Percentiles rank a stretch among this genome's conserved stretches.
These are phyloP conservation scores for Peromyscus eremicus DNA, from an alignment of 2,797 vertebrate genomes.

Conservation along the genomic window DNA sequence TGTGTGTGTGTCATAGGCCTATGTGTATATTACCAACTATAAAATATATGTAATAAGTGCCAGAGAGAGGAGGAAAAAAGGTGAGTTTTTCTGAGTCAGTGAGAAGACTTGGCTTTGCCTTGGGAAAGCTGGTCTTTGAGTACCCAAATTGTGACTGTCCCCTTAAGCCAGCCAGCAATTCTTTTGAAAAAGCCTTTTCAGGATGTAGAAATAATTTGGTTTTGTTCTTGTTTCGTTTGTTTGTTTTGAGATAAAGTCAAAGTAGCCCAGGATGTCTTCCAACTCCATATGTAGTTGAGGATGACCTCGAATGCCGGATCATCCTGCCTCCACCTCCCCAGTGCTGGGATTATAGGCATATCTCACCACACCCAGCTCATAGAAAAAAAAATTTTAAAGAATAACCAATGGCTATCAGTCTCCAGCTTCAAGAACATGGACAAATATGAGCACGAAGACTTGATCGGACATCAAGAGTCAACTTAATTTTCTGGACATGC, in stretches of 20 bases:
- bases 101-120: conserved; percentile 51
- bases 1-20: conserved; percentile 72
- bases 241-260: neutral
- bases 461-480: neutral
- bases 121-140: neutral
- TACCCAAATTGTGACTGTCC: neutral
- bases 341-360: neutral
- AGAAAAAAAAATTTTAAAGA: neutral
- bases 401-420: neutral
- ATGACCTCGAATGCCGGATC: neutral
- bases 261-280: neutral
- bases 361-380: neutral
- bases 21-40: conserved; percentile 72
- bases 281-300: neutral
- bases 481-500: neutral
- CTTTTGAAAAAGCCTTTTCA: conserved; percentile 8
- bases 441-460: neutral
- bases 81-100: conserved; percentile 28
- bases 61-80: neutral
- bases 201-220: neutral
- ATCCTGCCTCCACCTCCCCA: neutral
- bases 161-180: neutral
- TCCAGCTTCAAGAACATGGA: neutral
- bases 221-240: neutral
- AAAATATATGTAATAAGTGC: conserved; percentile 54